Conservation (phyloP, 2,888 invertebrate species). For the Agrochola circellaris region DNA sequence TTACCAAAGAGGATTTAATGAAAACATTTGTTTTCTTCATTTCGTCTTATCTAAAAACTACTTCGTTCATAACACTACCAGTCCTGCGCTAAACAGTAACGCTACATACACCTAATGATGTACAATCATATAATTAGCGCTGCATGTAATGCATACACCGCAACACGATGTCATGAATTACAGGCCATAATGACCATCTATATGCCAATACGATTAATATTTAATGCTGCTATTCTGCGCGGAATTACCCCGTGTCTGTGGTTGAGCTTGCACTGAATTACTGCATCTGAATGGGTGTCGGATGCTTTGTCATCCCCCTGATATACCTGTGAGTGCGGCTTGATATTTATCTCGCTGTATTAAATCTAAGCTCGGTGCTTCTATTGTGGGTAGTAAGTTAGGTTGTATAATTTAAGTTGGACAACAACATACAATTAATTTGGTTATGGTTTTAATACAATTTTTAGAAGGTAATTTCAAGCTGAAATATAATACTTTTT, state of each 20-base stretch:
- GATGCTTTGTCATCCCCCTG: conserved; percentile 76
- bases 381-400: background rate
- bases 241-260: conserved; percentile 86
- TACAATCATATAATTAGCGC: conserved; percentile 80
- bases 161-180: conserved; percentile 80
- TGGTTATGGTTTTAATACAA: background rate
- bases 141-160: conserved; percentile 75
- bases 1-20: background rate
- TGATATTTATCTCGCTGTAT: conserved; percentile 43
- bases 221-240: conserved; percentile 86
- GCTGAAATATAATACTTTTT: background rate
- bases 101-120: conserved; percentile 62
- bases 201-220: conserved; percentile 89
- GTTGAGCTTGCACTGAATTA: conserved; percentile 86
- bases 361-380: conserved; percentile 45
- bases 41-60: background rate
- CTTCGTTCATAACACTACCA: conserved; percentile 5
- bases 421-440: background rate
- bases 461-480: background rate
- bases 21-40: background rate
- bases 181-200: conserved; percentile 83
- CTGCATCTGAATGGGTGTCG: conserved; percentile 82
- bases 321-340: conserved; percentile 58
- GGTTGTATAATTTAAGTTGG: background rate
- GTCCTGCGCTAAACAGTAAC: conserved; percentile 13